These are phyloP conservation scores for Fissipunctia ypsillon DNA, from an alignment of 2,888 invertebrate species.

Conservation along the genomic window DNA sequence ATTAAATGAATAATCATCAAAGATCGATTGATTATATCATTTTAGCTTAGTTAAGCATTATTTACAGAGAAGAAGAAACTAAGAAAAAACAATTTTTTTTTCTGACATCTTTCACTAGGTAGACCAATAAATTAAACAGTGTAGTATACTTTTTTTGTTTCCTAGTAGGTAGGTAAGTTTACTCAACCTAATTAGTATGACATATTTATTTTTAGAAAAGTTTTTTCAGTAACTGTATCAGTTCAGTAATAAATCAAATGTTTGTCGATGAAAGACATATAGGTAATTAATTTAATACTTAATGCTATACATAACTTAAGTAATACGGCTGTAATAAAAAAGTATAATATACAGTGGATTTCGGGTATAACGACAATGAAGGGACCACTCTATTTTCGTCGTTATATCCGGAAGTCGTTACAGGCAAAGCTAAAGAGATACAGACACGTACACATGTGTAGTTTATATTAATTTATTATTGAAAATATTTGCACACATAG, in stretches of 20 bases:
- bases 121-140: neutral
- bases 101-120: neutral
- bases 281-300: neutral
- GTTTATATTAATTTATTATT: too few relatives aligned
- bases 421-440: too few relatives aligned
- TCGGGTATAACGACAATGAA: too few relatives aligned
- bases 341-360: too few relatives aligned
- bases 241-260: neutral
- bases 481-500: too few relatives aligned
- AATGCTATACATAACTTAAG: too few relatives aligned
- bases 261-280: neutral
- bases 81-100: conserved; percentile 2
- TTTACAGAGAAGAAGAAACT: neutral
- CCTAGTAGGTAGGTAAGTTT: too few relatives aligned
- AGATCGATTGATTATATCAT: neutral
- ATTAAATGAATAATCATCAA: neutral
- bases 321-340: neutral
- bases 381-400: too few relatives aligned
- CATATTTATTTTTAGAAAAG: neutral
- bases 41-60: conserved; percentile 7
- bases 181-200: neutral
- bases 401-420: too few relatives aligned
- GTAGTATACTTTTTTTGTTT: neutral
- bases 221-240: conserved; percentile 1
- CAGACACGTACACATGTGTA: too few relatives aligned